Evolutionary conservation across 2,797 vertebrate genomes (phyloP).

Genomic region (Mus caroli): DNA sequence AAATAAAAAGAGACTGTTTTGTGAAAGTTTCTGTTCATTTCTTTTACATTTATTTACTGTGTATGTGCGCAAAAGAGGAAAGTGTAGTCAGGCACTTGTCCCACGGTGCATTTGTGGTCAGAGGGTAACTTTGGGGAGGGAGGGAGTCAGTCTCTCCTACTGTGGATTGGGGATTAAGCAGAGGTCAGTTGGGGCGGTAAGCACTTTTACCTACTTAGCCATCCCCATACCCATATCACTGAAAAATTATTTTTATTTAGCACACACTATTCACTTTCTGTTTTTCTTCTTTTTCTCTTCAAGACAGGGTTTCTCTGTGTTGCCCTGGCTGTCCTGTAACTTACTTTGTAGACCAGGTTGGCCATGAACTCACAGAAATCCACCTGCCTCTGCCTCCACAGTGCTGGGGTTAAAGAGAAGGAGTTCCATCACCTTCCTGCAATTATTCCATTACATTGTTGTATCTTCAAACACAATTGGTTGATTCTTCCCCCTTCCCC

Average conservation of each 20-base stretch:
- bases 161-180: neutral
- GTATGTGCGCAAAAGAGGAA: neutral
- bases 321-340: neutral
- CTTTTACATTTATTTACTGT: neutral
- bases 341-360: neutral
- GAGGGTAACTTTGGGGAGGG: neutral
- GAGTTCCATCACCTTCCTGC: neutral
- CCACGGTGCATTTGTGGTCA: neutral
- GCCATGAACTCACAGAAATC: neutral
- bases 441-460: too few relatives aligned
- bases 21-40: neutral
- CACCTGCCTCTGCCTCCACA: neutral
- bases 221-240: neutral
- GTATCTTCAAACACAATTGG: neutral
- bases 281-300: neutral
- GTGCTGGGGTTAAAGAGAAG: neutral
- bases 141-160: neutral
- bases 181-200: neutral
- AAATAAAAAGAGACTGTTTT: conserved; percentile 24
- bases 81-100: neutral
- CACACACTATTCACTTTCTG: neutral
- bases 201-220: neutral
- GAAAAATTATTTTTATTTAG: neutral
- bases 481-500: too few relatives aligned
- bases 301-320: neutral